Conservation (phyloP, 2,888 invertebrate genomes). For the Teleiodes luculella region DNA sequence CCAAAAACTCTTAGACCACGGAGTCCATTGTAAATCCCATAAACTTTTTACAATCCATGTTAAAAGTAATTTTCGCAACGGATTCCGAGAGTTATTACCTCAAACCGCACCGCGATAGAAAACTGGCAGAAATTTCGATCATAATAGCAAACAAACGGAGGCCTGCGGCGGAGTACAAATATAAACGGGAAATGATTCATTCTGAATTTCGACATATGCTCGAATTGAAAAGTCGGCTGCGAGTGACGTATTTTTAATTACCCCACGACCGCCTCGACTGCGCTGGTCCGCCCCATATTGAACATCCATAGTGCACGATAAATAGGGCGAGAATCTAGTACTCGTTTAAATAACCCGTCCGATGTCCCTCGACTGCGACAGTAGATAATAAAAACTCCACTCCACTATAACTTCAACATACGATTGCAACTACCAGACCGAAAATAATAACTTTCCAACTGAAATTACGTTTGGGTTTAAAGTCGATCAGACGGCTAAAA, state of each 20-base stretch:
- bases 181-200: conserved; percentile 73
- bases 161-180: conserved; percentile 52
- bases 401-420: background rate
- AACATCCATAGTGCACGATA: conserved; percentile 70
- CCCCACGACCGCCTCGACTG: conserved; percentile 62
- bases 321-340: conserved; percentile 16
- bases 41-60: too few relatives aligned
- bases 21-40: too few relatives aligned
- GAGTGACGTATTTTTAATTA: conserved; percentile 78
- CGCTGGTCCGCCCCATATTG: conserved; percentile 50
- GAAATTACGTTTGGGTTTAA: conserved; percentile 5
- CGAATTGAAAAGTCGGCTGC: conserved; percentile 73
- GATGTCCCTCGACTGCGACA: background rate
- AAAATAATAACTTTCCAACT: conserved; percentile 8
- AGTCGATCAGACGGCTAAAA: background rate
- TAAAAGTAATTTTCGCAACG: too few relatives aligned
- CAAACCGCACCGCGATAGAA: conserved; percentile 16
- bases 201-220: conserved; percentile 73
- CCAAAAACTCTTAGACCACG: too few relatives aligned
- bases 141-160: conserved; percentile 38
- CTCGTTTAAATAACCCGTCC: conserved; percentile 17
- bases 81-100: conserved; percentile 14
- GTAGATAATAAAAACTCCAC: conserved; percentile 15
- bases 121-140: conserved; percentile 29
- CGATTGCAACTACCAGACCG: conserved; percentile 6